These are phyloP conservation scores for Gobiocypris rarus DNA, from an alignment of 2,113 vertebrate genomes.

Conservation along the genomic window DNA sequence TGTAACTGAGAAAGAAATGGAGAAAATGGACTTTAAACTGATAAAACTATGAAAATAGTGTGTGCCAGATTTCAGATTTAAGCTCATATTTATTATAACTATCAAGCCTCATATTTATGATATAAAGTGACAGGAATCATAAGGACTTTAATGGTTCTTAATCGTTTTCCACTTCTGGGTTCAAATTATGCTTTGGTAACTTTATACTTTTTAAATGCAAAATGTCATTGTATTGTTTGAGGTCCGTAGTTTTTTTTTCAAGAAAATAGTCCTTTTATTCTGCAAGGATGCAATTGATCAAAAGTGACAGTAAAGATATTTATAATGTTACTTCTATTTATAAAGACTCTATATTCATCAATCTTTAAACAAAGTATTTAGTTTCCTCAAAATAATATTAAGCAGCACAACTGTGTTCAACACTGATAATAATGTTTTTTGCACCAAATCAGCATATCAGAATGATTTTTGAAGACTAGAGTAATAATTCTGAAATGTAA, in stretches of 20 bases:
- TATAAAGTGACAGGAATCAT: no score
- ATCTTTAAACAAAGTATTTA: no score
- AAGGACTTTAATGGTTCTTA: no score
- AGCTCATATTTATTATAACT: neutral
- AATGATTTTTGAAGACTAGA: neutral
- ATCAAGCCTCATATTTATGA: neutral
- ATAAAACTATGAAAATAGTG: neutral
- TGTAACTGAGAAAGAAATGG: constrained; percentile 80
- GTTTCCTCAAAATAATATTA: no score
- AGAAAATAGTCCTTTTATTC: neutral
- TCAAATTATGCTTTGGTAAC: no score
- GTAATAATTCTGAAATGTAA: no score
- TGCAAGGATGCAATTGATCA: neutral
- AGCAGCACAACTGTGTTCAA: neutral
- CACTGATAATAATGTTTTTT: neutral
- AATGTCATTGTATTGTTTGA: no score
- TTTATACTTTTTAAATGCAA: no score
- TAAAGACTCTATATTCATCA: no score
- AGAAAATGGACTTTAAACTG: neutral
- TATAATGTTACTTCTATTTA: no score
- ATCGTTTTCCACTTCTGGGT: no score
- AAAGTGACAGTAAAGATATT: neutral
- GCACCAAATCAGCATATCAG: neutral
- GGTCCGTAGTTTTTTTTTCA: no score
- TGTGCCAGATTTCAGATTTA: neutral